Base-by-base conservation (phyloP, 2,797 vertebrate species). In the Cirrhinus molitorella region DNA sequence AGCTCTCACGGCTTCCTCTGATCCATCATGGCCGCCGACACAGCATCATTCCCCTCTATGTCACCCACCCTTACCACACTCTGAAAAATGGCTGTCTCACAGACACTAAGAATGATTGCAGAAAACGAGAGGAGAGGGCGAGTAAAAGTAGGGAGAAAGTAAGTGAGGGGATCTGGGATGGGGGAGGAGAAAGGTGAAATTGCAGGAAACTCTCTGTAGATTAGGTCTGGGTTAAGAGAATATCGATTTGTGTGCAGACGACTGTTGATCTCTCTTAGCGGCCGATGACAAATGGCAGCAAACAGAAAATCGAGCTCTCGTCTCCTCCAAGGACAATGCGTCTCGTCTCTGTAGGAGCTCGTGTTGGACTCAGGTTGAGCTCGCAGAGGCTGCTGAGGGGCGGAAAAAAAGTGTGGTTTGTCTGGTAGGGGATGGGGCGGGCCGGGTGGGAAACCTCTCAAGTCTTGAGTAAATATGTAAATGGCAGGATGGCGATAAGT, bases 161-260 rank as follows among this genome's bases (percentile, higher is more conserved):
- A 70, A 55, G 57, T 92, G 89, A 77, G 86, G 93, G 79, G 85
- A 88, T 83, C 91, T 87, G 88, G 88, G 87, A 91, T 92, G 88
- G 87, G 88, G 85, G 91, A 90, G 75, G 85, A 91, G 88, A 91
- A 96, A 96, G 97, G 97, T 96, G 96, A 96, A 97, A 96, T 94
- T 93, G 93, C 87, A 94, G 93, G 95, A 97, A 96, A 94, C 95
- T 96, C 95, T 96, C 88, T 91, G 93, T 94, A 95, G 96, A 97
- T 97, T 96, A 97, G 95, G 95, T 96, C 96, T 95, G 87, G 96
- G 97, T 97, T 98, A 97, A 97, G 95, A 96, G 97, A 98, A 96
- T 98, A 99, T 98, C 97, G 97, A 99, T 98, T 96, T 96, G 95
- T 96, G 96, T 96, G 96, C 95, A 95, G 95, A 97, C 96, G 97